Evolutionary conservation across 2,797 vertebrate genomes (phyloP).

Genomic region (Spondyliosoma cantharus): DNA sequence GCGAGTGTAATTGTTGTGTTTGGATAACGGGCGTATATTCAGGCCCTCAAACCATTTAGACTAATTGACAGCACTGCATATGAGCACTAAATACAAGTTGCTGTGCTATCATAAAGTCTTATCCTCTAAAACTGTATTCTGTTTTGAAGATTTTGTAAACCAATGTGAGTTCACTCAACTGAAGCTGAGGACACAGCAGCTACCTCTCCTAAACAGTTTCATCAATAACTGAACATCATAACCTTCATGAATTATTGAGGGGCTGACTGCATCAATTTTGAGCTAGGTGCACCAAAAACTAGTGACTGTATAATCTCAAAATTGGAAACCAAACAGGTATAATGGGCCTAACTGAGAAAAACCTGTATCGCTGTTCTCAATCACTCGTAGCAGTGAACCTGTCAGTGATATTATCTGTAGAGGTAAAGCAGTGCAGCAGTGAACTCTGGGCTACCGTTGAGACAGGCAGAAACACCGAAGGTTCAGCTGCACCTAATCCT

Average conservation of each 20-base stretch:
- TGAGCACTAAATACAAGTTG: not conserved
- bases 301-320: not conserved
- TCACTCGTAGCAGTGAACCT: not conserved
- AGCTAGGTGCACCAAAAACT: not conserved
- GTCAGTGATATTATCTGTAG: conserved; percentile 23
- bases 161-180: not conserved
- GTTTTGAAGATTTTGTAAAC: not conserved
- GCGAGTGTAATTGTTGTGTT: not conserved
- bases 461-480: conserved; percentile 19
- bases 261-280: not conserved
- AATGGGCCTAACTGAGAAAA: conserved; percentile 1
- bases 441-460: conserved; percentile 21
- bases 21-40: not conserved
- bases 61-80: not conserved
- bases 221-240: conserved; percentile 1
- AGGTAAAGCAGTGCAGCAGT: conserved; percentile 24
- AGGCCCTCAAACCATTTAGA: not conserved
- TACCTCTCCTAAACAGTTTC: not conserved
- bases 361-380: not conserved
- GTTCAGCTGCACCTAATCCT: conserved; percentile 43
- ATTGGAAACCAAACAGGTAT: not conserved
- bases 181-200: not conserved
- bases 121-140: not conserved
- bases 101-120: not conserved
- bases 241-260: conserved; percentile 3